These are phyloP conservation scores for Hemithea aestivaria DNA, from an alignment of 2,888 invertebrate species.

Conservation along the genomic window DNA sequence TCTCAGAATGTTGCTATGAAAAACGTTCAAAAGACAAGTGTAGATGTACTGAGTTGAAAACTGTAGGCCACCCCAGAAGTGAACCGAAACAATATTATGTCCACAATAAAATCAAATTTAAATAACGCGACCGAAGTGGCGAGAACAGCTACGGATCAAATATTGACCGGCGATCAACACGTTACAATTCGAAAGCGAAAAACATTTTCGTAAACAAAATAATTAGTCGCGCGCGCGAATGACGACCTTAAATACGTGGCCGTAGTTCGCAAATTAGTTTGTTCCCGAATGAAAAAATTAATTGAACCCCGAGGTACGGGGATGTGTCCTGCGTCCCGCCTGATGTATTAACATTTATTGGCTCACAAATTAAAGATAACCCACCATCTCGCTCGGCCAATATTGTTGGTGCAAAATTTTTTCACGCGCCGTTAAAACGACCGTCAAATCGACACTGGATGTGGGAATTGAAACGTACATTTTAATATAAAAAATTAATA, in stretches of 20 bases:
- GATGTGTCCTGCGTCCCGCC: slow-evolving; percentile 36
- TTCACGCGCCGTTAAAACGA: slow-evolving; percentile 32
- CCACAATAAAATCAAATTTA: slow-evolving; percentile 46
- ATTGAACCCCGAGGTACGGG: slow-evolving; percentile 53
- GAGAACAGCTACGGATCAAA: slow-evolving; percentile 50
- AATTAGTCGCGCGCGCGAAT: slow-evolving; percentile 52
- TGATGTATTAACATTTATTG: slow-evolving; percentile 78
- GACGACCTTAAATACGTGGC: slow-evolving; percentile 47
- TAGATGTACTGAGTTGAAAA: too few relatives aligned
- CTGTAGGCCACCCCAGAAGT: neutral
- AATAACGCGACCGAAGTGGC: slow-evolving; percentile 48
- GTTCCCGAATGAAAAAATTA: slow-evolving; percentile 60
- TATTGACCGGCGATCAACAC: slow-evolving; percentile 71
- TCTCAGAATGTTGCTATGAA: too few relatives aligned
- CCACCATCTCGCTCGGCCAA: slow-evolving; percentile 44
- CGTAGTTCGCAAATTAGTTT: slow-evolving; percentile 74
- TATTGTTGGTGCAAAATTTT: slow-evolving; percentile 39
- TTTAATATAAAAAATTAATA: slow-evolving; percentile 25
- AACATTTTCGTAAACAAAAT: slow-evolving; percentile 69
- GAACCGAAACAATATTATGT: neutral
- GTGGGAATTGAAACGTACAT: slow-evolving; percentile 23
- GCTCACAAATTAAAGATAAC: slow-evolving; percentile 75
- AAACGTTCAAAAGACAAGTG: too few relatives aligned
- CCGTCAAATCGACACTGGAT: slow-evolving; percentile 28
- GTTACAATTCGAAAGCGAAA: slow-evolving; percentile 62